Evolutionary conservation across 2,888 invertebrate species (phyloP).

Genomic region (Apamea anceps): DNA sequence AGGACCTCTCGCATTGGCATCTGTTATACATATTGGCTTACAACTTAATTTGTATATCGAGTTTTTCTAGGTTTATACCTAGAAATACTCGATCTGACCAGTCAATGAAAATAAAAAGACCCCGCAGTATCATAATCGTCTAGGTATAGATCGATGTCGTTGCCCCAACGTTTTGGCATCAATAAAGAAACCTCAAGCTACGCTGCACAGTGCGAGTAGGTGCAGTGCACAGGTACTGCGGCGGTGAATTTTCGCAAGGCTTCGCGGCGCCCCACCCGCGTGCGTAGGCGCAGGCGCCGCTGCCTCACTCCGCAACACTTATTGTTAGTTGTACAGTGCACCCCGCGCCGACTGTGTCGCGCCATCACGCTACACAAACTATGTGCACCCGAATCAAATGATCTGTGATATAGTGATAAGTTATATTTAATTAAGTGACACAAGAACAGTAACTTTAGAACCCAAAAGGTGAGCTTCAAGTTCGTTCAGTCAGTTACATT

Average conservation of each 20-base stretch:
- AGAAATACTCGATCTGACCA: not conserved
- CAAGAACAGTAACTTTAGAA: constrained; percentile 73
- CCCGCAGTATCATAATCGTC: not conserved
- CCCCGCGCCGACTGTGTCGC: constrained; percentile 78
- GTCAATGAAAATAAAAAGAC: constrained; percentile 6
- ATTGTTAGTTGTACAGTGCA: constrained; percentile 77
- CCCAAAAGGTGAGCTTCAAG: constrained; percentile 76
- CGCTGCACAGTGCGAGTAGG: constrained; percentile 64
- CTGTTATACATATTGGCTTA: not conserved
- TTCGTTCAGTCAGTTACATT: constrained; percentile 44
- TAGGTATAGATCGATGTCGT: constrained; percentile 3
- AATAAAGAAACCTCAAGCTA: constrained; percentile 38
- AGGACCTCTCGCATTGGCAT: constrained; percentile 18
- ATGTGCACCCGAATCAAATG: constrained; percentile 84
- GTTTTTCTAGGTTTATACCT: not conserved
- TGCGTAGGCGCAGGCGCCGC: constrained; percentile 85
- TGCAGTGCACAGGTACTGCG: constrained; percentile 66
- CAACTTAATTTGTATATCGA: not conserved
- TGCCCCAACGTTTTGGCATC: constrained; percentile 19
- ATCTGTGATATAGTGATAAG: constrained; percentile 89
- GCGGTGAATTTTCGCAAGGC: constrained; percentile 87
- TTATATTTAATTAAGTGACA: constrained; percentile 79
- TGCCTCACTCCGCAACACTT: constrained; percentile 71
- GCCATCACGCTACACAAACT: constrained; percentile 71
- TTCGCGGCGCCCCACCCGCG: constrained; percentile 84